Conservation (phyloP, 2,888 invertebrate species). For the Trissonchulus sp. region DNA sequence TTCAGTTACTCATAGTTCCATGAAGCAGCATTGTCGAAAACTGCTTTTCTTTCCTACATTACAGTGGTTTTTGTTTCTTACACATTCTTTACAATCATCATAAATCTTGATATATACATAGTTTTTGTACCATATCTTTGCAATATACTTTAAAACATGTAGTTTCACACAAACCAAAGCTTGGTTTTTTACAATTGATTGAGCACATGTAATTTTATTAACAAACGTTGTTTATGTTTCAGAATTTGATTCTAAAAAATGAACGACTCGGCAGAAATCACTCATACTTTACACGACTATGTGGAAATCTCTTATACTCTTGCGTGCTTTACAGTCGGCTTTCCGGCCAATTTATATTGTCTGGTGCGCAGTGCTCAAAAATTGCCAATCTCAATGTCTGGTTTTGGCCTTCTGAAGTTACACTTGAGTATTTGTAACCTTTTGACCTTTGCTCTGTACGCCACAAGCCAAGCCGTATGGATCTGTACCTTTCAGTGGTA, state of each 20-base stretch:
- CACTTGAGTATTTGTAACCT: constrained; percentile 20
- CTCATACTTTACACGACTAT: neutral
- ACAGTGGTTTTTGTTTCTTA: no score
- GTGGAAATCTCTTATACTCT: neutral
- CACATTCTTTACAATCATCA: no score
- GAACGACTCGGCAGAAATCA: neutral
- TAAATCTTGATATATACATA: no score
- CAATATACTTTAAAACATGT: no score
- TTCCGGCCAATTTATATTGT: neutral
- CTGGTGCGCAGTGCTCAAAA: neutral
- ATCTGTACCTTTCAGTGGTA: neutral
- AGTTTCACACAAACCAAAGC: no score
- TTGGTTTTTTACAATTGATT: no score
- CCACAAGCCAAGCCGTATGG: neutral
- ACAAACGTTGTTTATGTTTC: neutral
- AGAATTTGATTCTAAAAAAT: neutral
- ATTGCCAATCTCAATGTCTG: neutral
- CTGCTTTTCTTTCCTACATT: no score
- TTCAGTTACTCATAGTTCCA: no score
- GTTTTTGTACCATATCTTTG: no score
- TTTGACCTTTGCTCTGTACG: neutral
- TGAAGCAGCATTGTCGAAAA: no score
- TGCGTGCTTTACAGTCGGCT: neutral
- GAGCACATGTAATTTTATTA: neutral
- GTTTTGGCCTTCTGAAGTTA: neutral